Conservation (phyloP, 1,140 invertebrate genomes). For the Dryas iulia region DNA sequence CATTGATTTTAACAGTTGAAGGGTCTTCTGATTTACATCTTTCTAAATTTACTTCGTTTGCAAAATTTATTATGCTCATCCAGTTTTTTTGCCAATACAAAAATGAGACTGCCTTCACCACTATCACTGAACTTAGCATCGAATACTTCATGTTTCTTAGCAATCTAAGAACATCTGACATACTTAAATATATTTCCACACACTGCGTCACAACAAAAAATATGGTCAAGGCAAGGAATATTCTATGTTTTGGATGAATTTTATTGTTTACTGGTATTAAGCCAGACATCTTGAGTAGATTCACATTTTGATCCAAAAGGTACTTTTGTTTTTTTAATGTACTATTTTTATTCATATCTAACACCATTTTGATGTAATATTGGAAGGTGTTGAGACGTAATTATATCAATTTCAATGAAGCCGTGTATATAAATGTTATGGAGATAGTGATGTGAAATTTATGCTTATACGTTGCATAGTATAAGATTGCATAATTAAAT, state of each 20-base stretch:
- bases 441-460: neutral
- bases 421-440: neutral
- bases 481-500: no score
- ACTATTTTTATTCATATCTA: neutral
- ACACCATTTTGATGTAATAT: neutral
- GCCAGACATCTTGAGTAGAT: neutral
- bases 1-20: constrained; percentile 24
- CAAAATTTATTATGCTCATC: constrained; percentile 41
- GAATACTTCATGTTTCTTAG: constrained; percentile 47
- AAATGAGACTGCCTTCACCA: constrained; percentile 39
- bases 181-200: constrained; percentile 42
- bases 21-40: constrained; percentile 31
- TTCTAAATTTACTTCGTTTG: constrained; percentile 36
- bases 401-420: neutral
- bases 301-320: neutral
- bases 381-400: neutral
- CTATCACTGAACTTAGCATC: constrained; percentile 40
- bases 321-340: neutral
- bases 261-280: neutral
- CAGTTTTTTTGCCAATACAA: constrained; percentile 42
- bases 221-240: neutral
- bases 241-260: neutral
- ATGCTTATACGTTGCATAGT: no score
- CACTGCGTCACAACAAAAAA: constrained; percentile 40
- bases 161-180: constrained; percentile 35